Conservation (phyloP, 1,140 invertebrate species). For the Prorops nasuta region DNA sequence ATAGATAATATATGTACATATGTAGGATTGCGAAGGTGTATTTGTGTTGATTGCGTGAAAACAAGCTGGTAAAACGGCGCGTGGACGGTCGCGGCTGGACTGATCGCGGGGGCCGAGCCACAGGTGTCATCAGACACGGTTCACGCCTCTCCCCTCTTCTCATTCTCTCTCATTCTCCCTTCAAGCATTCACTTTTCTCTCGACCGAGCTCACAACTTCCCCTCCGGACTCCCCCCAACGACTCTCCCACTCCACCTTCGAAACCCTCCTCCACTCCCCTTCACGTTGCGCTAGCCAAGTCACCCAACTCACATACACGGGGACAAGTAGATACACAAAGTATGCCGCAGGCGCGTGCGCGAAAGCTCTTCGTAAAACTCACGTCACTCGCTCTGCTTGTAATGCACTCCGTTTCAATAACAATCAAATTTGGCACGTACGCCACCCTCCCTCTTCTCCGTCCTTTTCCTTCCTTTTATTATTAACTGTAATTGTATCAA, state of each 20-base stretch:
- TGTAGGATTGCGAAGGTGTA: neutral
- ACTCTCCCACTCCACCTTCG: conserved; percentile 2
- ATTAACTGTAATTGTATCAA: no score
- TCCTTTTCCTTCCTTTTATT: no score
- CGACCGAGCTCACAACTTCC: neutral
- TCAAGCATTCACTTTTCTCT: no score
- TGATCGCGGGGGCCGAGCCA: conserved; percentile 47
- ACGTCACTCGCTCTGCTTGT: conserved; percentile 13
- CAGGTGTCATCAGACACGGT: conserved; percentile 49
- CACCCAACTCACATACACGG: no score
- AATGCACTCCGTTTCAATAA: no score
- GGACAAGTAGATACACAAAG: no score
- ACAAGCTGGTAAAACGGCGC: conserved; percentile 34
- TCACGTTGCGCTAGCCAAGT: neutral
- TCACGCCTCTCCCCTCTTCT: conserved; percentile 21
- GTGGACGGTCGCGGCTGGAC: conserved; percentile 50
- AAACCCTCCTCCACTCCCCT: neutral
- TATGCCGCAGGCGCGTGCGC: conserved; percentile 5
- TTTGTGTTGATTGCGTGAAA: conserved; percentile 21
- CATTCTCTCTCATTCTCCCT: conserved; percentile 15
- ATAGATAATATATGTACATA: neutral
- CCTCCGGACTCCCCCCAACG: conserved; percentile 4
- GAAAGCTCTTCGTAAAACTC: conserved; percentile 8
- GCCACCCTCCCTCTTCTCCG: no score
- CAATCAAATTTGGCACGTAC: no score